A percentile compares a stretch with the other conserved stretches of the same genome.
Conservation (phyloP, 2,797 vertebrate species). For the Enteromius argenteus region DNA sequence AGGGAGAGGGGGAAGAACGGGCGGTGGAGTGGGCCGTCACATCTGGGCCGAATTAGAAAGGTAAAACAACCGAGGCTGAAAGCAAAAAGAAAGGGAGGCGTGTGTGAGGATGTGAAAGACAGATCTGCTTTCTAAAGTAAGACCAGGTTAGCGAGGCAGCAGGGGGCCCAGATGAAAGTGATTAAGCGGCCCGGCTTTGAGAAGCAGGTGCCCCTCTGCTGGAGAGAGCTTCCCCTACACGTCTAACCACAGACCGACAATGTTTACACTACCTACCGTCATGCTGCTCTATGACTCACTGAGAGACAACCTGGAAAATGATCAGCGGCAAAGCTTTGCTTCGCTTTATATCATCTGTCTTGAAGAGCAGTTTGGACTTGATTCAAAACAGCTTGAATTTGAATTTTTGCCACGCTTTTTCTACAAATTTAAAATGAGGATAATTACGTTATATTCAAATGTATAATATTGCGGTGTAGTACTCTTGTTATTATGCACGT, state of each 20-base stretch:
- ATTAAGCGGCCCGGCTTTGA: constrained; percentile 84
- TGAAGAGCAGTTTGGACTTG: constrained; percentile 40
- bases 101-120: constrained; percentile 81
- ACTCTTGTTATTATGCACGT: constrained; percentile 3
- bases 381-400: neutral
- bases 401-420: neutral
- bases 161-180: constrained; percentile 87
- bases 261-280: constrained; percentile 45
- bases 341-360: constrained; percentile 51
- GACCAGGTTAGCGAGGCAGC: constrained; percentile 85
- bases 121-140: constrained; percentile 80
- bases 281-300: constrained; percentile 52
- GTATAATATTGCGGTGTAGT: neutral
- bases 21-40: constrained; percentile 74
- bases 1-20: constrained; percentile 70
- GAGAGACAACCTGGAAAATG: constrained; percentile 45
- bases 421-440: neutral
- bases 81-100: constrained; percentile 65
- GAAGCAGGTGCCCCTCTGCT: constrained; percentile 80
- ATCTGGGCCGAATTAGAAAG: constrained; percentile 90
- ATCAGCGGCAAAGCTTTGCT: constrained; percentile 46
- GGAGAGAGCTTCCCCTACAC: constrained; percentile 46
- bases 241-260: constrained; percentile 36
- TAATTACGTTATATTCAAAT: neutral
- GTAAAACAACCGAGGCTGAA: constrained; percentile 83